Percentiles rank a stretch among this genome's conserved stretches.
Conservation (phyloP, 2,797 vertebrate species). For the Furcifer pardalis region DNA sequence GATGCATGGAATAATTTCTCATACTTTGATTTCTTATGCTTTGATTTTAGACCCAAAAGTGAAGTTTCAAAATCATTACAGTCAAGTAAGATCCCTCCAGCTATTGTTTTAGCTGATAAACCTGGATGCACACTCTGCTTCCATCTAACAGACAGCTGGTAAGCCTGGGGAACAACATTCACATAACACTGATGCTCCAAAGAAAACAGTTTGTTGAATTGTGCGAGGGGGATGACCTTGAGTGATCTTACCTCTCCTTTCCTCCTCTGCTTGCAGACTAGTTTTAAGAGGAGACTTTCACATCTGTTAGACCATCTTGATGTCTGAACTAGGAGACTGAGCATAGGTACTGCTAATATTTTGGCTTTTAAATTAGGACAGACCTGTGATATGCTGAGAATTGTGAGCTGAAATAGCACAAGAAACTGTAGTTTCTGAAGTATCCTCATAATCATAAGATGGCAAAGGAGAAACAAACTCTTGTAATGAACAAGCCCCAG, state of each 20-base stretch:
- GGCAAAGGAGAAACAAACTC: background rate
- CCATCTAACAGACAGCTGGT: background rate
- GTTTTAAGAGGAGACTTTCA: background rate
- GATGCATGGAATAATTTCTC: background rate
- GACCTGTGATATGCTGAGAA: background rate
- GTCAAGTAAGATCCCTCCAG: background rate
- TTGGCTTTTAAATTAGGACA: background rate
- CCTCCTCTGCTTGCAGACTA: background rate
- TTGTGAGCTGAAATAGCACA: background rate
- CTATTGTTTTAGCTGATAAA: background rate
- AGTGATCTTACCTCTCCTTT: background rate
- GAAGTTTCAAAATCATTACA: slow-evolving; percentile 1
- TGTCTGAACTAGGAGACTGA: background rate
- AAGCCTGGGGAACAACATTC: background rate
- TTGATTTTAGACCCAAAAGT: background rate
- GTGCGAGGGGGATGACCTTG: background rate
- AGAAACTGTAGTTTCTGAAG: background rate
- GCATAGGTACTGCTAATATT: background rate
- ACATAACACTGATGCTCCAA: background rate
- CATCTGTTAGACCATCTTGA: background rate
- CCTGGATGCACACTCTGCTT: background rate
- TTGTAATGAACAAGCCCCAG: background rate
- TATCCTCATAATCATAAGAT: background rate
- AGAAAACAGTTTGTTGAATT: background rate
- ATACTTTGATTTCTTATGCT: slow-evolving; percentile 40